These are phyloP conservation scores for Hemicrepidius hirtus DNA, from an alignment of 2,888 invertebrate species.

Conservation along the genomic window DNA sequence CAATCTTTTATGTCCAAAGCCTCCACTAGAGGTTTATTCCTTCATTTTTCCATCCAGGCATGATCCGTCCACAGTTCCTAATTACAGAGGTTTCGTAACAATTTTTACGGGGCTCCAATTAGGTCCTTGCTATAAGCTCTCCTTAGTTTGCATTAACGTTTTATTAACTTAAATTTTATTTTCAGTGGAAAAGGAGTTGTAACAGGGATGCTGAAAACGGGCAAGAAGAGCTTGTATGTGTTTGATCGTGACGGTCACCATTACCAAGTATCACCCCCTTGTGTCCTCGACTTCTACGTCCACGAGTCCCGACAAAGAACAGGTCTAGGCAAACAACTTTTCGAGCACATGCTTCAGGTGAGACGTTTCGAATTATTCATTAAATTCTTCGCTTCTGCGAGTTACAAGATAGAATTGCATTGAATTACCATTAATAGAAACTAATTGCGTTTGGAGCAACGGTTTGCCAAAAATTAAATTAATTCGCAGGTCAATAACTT, in stretches of 20 bases:
- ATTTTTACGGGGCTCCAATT: too few species aligned
- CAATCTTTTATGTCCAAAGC: too few species aligned
- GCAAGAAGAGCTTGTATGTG: constrained; percentile 91
- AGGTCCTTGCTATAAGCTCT: too few species aligned
- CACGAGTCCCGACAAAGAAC: constrained; percentile 88
- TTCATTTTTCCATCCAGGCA: too few species aligned
- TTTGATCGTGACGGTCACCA: constrained; percentile 82
- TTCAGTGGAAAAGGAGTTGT: constrained; percentile 80
- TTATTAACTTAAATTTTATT: constrained; percentile 27
- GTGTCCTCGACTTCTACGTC: constrained; percentile 95
- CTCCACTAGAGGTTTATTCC: too few species aligned
- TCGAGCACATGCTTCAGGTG: constrained; percentile 92
- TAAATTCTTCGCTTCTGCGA: background rate
- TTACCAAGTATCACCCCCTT: constrained; percentile 87
- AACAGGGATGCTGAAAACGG: constrained; percentile 93
- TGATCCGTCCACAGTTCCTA: too few species aligned
- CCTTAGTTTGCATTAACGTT: too few species aligned
- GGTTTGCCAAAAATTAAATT: too few species aligned
- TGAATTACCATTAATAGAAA: background rate
- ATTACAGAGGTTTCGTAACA: too few species aligned
- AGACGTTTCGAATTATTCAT: constrained; percentile 59
- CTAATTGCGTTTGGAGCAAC: too few species aligned
- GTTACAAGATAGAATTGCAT: too few species aligned
- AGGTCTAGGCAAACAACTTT: constrained; percentile 89
- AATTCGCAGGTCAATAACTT: too few species aligned